Conservation (phyloP, 1,140 invertebrate genomes). For the Trachelipus rathkii region DNA sequence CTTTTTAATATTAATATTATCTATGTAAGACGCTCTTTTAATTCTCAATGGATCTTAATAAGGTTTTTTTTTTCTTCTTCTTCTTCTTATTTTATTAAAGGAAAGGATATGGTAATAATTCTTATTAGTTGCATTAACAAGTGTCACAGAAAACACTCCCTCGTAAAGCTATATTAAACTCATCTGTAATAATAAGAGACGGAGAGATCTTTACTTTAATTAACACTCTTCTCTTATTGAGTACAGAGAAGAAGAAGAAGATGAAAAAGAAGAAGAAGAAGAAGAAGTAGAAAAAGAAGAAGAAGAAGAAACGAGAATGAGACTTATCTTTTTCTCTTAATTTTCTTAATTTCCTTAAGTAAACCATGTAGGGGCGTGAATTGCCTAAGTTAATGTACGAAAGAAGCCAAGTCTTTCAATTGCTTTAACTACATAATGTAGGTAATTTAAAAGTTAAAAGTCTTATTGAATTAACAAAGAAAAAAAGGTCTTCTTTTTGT, state of each 20-base stretch:
- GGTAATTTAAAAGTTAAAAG: constrained; percentile 5
- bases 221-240: neutral
- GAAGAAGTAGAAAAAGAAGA: neutral
- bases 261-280: neutral
- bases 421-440: constrained; percentile 11
- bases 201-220: constrained; percentile 1
- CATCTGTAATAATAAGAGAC: constrained; percentile 5
- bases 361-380: constrained; percentile 11
- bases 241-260: neutral
- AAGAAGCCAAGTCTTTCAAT: constrained; percentile 4
- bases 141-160: neutral
- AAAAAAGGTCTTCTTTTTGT: neutral
- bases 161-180: constrained; percentile 1
- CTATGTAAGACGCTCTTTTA: neutral
- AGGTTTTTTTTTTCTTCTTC: neutral
- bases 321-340: neutral
- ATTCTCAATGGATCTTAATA: neutral
- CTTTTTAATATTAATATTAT: too few relatives aligned
- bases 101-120: neutral
- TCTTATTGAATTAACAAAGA: neutral
- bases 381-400: constrained; percentile 6
- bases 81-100: constrained; percentile 3
- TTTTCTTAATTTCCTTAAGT: constrained; percentile 9
- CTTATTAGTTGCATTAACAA: neutral
- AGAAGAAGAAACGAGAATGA: neutral